These are phyloP conservation scores for Polydrusus pterygomalis DNA, from an alignment of 2,888 invertebrate species.

Conservation along the genomic window DNA sequence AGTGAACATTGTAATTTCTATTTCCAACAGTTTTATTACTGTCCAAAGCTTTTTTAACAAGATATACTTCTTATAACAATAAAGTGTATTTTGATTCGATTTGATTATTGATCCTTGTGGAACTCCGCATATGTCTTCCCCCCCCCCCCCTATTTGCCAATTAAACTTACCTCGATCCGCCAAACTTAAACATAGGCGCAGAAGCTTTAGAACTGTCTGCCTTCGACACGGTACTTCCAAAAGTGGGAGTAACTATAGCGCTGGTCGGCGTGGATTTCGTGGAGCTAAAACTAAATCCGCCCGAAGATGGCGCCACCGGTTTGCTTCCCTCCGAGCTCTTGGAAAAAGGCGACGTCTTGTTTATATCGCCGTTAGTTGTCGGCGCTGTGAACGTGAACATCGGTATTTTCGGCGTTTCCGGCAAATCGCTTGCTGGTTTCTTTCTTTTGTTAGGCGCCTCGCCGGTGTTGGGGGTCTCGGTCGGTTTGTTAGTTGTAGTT, in stretches of 20 bases:
- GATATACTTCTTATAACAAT: no score
- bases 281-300: conserved; percentile 36
- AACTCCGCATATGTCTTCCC: no score
- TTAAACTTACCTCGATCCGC: conserved; percentile 40
- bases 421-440: conserved; percentile 5
- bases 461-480: neutral
- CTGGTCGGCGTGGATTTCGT: conserved; percentile 33
- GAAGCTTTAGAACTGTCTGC: conserved; percentile 32
- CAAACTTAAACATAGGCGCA: conserved; percentile 44
- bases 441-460: conserved; percentile 32
- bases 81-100: no score
- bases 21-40: no score
- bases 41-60: no score
- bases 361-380: conserved; percentile 53
- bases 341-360: conserved; percentile 40
- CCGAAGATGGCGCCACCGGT: conserved; percentile 8
- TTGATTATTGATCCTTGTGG: no score
- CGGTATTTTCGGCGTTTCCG: conserved; percentile 29
- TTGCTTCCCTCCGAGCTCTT: conserved; percentile 20
- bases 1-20: no score
- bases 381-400: conserved; percentile 43
- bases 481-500: neutral
- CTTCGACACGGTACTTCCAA: conserved; percentile 39
- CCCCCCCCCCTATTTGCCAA: no score
- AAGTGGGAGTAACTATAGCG: conserved; percentile 39